Base-by-base conservation (phyloP, 2,113 vertebrate species). In the Myiopsitta monachus region DNA sequence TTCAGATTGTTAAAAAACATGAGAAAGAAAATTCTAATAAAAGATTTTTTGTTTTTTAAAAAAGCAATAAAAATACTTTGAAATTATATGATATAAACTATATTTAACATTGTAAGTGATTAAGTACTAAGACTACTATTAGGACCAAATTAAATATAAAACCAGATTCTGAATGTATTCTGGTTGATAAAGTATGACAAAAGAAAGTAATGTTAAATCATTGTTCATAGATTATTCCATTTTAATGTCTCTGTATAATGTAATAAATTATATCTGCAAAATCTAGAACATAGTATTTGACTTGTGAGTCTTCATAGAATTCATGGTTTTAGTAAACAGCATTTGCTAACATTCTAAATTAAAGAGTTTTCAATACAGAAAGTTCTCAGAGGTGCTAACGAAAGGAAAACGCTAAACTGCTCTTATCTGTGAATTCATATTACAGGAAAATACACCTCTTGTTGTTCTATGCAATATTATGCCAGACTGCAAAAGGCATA, bases 181-280 rank as follows among this genome's bases (percentile, higher is more conserved):
- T 82, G 52, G 84, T 74, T 52, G 44, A 76, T 69, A 76, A 83
- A 77, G 24, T 69, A 44, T 31, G 18, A 87, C 7, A 64, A 88
- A 90, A 83, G 13, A 88, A 93, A 95, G 11, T 36, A 33, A 68
- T 87, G n/a, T 44, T 89, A 91, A 87, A 81, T 91, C 30, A 54
- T 14, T 61, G 27, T 52, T 91, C 55, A 62, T 13, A 72, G 59
- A 49, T 17, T 49, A 76, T 38, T 77, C 17, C 64, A 8, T 70
- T 95, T 90, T 86, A 47, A 82, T 38, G 14, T 46, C 49, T 62
- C 63, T 73, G 11, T 30, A 87, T 57, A n/a, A 57, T 9, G 43
- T 22, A 85, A 8, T 72, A 75, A 66, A 19, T 69, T 54, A 74
- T 38, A 81, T 70, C 84, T 87, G 55, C 36, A 92, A 87, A 94